phyloP scores from a whole-genome alignment of 2,113 vertebrate genomes.

The Dendrocopos noguchii region DNA sequence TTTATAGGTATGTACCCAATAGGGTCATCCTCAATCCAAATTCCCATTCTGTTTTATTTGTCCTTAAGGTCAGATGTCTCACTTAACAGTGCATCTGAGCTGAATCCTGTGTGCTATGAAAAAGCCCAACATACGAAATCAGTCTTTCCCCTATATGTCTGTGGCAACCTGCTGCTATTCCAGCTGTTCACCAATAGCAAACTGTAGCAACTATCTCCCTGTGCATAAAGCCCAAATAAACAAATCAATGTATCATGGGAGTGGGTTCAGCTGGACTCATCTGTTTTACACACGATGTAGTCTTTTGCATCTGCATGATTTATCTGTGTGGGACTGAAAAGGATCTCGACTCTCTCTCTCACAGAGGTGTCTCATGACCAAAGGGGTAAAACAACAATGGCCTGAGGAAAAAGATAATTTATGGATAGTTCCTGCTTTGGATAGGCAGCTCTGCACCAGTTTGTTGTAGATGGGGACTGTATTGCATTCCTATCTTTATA shows the following conservation, averaged over 20 bases:
- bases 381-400: not conserved
- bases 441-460: not conserved
- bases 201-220: not conserved
- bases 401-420: not conserved
- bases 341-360: not conserved
- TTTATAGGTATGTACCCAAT: not conserved
- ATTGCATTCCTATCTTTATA: not conserved
- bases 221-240: not conserved
- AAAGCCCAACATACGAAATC: not conserved
- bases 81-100: not conserved
- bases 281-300: not conserved
- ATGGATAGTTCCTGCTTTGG: not conserved
- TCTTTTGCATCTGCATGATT: not conserved
- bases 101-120: rapidly evolving
- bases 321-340: not conserved
- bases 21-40: not conserved
- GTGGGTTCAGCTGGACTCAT: not conserved
- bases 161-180: constrained; percentile 19
- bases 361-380: not conserved
- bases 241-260: not conserved
- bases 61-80: not conserved
- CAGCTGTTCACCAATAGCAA: not conserved
- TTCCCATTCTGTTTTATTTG: not conserved
- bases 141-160: not conserved
- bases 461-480: not conserved